phyloP scores from a whole-genome alignment of 2,797 vertebrate species.

The Morelia viridis region DNA sequence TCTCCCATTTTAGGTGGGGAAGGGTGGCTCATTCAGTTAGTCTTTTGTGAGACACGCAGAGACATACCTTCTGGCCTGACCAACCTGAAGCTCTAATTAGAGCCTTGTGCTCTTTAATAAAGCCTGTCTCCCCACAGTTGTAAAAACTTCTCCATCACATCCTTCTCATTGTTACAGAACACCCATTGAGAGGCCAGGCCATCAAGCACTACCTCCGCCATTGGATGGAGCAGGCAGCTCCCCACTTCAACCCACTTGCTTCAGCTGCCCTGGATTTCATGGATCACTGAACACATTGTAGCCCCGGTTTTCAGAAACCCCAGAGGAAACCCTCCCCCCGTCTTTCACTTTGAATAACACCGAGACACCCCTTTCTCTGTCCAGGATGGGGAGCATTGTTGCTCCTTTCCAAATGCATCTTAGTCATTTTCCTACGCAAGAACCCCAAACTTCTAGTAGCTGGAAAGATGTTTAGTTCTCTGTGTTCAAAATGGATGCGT shows the following conservation, averaged over 20 bases:
- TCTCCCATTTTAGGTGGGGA: not conserved
- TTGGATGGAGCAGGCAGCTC: not conserved
- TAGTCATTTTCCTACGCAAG: not conserved
- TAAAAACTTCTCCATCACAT: conserved; percentile 35
- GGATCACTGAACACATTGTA: conserved; percentile 44
- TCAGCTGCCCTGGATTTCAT: conserved; percentile 21
- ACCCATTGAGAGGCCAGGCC: conserved; percentile 11
- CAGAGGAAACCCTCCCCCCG: rapidly evolving
- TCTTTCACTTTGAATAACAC: conserved; percentile 25
- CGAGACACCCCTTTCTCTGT: not conserved
- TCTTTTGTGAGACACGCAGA: not conserved
- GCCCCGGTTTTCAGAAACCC: not conserved
- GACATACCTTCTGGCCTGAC: conserved; percentile 13
- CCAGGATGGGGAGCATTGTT: not conserved
- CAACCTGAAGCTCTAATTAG: conserved; percentile 18
- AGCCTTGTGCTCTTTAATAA: conserved; percentile 29
- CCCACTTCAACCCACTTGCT: not conserved
- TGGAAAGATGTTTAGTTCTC: not conserved
- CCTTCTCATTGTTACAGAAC: conserved; percentile 29
- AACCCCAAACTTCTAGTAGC: not conserved
- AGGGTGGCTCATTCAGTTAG: conserved; percentile 7
- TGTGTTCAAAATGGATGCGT: not conserved
- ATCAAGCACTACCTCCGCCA: not conserved
- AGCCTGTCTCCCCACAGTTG: conserved; percentile 10
- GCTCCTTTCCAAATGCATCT: not conserved